Conservation (phyloP, 1,140 invertebrate genomes). For the Cephus cinctus region DNA sequence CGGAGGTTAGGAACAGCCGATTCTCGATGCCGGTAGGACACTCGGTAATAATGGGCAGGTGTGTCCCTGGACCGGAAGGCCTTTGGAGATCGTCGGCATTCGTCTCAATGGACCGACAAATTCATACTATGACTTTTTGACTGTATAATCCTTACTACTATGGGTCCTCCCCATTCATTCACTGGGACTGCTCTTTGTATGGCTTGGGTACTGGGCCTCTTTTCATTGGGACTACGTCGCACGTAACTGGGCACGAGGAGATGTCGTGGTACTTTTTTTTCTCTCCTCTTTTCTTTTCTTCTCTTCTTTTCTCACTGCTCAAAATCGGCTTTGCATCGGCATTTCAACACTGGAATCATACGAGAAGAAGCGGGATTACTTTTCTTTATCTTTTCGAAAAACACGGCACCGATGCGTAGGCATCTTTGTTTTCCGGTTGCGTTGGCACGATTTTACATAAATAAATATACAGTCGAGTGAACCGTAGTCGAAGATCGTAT, state of each 20-base stretch:
- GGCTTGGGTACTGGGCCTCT: constrained; percentile 11
- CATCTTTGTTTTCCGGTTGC: too few relatives aligned
- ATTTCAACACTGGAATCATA: neutral
- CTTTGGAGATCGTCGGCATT: constrained; percentile 44
- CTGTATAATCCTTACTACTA: constrained; percentile 51
- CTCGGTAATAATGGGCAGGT: constrained; percentile 42
- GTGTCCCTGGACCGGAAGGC: constrained; percentile 54
- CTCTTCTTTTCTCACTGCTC: neutral
- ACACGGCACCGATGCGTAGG: too few relatives aligned
- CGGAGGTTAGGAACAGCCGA: too few relatives aligned
- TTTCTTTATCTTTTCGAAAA: too few relatives aligned
- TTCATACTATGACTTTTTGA: constrained; percentile 55
- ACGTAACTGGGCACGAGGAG: constrained; percentile 11
- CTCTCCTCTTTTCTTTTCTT: neutral
- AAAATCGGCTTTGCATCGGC: neutral
- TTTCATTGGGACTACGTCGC: constrained; percentile 10
- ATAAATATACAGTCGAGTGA: constrained; percentile 41
- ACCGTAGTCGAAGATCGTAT: too few relatives aligned
- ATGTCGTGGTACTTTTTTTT: constrained; percentile 3
- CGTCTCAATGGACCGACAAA: constrained; percentile 52
- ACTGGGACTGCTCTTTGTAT: constrained; percentile 34
- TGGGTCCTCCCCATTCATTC: constrained; percentile 40
- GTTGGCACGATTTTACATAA: constrained; percentile 33
- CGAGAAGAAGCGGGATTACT: neutral
- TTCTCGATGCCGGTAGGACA: neutral